Conservation (phyloP, 2,797 vertebrate species). For the Vespertilio murinus region DNA sequence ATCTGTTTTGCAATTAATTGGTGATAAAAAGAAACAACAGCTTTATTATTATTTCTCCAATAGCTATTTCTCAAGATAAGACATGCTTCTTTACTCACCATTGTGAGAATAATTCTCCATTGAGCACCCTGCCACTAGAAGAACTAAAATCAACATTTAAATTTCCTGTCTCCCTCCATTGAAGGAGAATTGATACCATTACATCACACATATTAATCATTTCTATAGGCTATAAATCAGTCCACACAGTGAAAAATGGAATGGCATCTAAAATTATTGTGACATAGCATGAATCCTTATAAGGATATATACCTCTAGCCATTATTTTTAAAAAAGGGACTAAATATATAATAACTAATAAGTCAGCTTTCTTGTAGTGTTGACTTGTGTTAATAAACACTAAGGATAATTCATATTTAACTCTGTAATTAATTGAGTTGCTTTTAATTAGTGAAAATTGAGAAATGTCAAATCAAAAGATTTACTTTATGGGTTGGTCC, state of each 20-base stretch:
- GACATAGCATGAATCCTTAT: background rate
- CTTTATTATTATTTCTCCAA: constrained; percentile 65
- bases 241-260: background rate
- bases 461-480: background rate
- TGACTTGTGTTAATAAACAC: background rate
- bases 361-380: background rate
- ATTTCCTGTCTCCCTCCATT: background rate
- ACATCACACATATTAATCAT: background rate
- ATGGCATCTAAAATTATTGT: constrained; percentile 6
- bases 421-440: background rate
- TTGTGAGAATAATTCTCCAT: constrained; percentile 4
- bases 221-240: background rate
- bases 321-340: background rate
- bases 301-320: background rate
- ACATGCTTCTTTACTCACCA: constrained; percentile 24
- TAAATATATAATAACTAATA: background rate
- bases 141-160: background rate
- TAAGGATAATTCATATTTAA: constrained; percentile 21
- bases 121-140: background rate
- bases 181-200: background rate
- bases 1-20: constrained; percentile 68
- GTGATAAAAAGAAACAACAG: constrained; percentile 57
- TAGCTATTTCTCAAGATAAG: constrained; percentile 52
- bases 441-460: background rate
- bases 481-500: background rate